Evolutionary conservation across 2,113 vertebrate genomes (phyloP).

Genomic region (Urocitellus parryii): DNA sequence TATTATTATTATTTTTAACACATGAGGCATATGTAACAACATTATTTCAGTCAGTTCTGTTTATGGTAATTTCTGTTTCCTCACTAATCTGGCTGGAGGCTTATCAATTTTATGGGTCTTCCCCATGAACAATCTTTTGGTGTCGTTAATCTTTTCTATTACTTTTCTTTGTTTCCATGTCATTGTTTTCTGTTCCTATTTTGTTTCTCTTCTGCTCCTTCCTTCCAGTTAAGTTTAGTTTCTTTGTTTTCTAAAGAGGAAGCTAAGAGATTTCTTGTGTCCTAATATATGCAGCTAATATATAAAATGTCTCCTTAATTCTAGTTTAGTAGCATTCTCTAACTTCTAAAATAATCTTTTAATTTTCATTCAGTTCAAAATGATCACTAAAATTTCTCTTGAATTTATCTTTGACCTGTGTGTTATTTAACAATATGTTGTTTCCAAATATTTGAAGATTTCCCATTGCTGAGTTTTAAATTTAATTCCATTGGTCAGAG

Average conservation of each 20-base stretch:
- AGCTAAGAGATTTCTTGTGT: too few relatives aligned
- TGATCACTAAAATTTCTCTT: too few relatives aligned
- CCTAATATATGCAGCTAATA: too few relatives aligned
- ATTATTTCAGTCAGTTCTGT: neutral
- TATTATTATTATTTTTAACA: neutral
- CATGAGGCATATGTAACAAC: neutral
- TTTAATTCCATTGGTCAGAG: neutral
- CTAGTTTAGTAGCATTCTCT: too few relatives aligned
- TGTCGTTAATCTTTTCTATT: neutral
- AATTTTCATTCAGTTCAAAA: too few relatives aligned
- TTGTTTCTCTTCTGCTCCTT: too few relatives aligned
- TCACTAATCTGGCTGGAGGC: neutral
- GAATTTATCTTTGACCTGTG: neutral
- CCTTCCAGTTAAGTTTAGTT: too few relatives aligned
- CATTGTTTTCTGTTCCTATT: neutral
- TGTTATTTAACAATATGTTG: neutral
- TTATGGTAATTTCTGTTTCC: neutral
- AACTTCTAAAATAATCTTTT: too few relatives aligned
- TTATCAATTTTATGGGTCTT: neutral
- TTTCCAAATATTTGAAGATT: slow-evolving; percentile 41
- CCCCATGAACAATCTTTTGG: too few relatives aligned
- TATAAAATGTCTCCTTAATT: too few relatives aligned
- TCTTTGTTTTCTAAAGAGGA: too few relatives aligned
- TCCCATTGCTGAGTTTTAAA: neutral
- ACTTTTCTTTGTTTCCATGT: neutral